Conservation (phyloP, 2,888 invertebrate genomes). For the Diabrotica balteata region DNA sequence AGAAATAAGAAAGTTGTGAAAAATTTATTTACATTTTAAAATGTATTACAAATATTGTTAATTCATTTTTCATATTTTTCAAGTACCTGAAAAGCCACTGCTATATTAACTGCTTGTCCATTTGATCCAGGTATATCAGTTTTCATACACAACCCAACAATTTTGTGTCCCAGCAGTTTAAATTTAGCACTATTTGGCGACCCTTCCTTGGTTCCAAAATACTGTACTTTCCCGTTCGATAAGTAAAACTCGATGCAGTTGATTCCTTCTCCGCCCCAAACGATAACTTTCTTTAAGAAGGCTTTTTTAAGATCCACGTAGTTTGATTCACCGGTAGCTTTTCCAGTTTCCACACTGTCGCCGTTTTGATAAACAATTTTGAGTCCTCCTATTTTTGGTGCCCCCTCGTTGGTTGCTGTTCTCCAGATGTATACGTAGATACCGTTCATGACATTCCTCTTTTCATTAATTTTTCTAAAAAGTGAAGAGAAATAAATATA, state of each 20-base stretch:
- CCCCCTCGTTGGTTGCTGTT: not conserved
- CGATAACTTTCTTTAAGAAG: slow-evolving; percentile 2
- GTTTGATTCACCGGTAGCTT: not conserved
- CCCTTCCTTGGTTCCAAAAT: slow-evolving; percentile 1
- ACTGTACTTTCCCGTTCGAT: slow-evolving; percentile 9
- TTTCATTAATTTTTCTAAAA: slow-evolving; percentile 3
- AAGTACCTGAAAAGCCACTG: slow-evolving; percentile 7
- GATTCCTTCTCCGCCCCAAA: slow-evolving; percentile 2
- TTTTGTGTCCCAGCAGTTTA: slow-evolving; percentile 17
- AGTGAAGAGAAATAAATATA: no score
- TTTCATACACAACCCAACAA: slow-evolving; percentile 11
- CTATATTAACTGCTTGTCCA: slow-evolving; percentile 17
- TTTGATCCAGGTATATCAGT: not conserved
- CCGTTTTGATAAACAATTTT: slow-evolving; percentile 13
- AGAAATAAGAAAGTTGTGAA: no score
- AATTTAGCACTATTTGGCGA: not conserved
- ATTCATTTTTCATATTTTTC: no score
- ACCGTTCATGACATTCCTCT: slow-evolving; percentile 3
- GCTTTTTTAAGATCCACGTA: slow-evolving; percentile 8
- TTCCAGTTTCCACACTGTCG: slow-evolving; percentile 9
- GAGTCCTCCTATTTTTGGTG: slow-evolving; percentile 14
- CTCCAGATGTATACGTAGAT: slow-evolving; percentile 23
- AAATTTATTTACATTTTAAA: no score
- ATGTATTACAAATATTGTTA: no score
- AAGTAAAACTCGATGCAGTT: slow-evolving; percentile 16